A percentile compares a stretch with the other conserved stretches of the same genome.
Evolutionary conservation across 2,797 vertebrate genomes (phyloP).

Genomic region (Acanthurus leucopareius): DNA sequence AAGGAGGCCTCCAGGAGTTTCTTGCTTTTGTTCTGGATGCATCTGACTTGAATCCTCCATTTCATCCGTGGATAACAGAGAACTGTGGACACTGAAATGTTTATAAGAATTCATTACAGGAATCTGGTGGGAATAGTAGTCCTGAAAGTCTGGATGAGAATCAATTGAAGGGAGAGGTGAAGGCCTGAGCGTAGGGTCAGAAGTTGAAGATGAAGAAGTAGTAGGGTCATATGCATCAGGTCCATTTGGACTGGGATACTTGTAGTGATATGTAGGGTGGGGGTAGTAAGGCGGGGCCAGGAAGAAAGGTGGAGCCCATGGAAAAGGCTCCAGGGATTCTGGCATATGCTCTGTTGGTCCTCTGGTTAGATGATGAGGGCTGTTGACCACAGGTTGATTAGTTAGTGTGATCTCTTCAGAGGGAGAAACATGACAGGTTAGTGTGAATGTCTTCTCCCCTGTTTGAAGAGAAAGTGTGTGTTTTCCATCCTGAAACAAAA

Average conservation of each 20-base stretch:
- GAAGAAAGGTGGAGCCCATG: conserved; percentile 71
- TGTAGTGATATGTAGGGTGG: conserved; percentile 55
- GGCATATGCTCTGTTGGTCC: not conserved
- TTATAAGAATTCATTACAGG: conserved; percentile 7
- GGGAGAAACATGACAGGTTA: conserved; percentile 61
- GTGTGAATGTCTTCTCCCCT: conserved; percentile 27
- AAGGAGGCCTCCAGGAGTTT: not conserved
- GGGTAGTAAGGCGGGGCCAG: conserved; percentile 75
- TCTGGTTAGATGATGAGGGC: not conserved
- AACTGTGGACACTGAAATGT: not conserved
- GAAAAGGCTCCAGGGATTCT: conserved; percentile 21
- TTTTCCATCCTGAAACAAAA: conserved; percentile 66
- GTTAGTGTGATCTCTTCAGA: conserved; percentile 8
- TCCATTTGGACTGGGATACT: not conserved
- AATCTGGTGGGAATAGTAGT: conserved; percentile 2
- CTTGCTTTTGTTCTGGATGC: conserved; percentile 8
- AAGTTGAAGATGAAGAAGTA: not conserved
- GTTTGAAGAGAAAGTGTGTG: conserved; percentile 62
- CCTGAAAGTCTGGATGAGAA: conserved; percentile 25
- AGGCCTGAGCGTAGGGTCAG: not conserved
- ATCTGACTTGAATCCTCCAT: not conserved
- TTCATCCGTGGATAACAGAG: not conserved
- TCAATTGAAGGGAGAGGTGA: conserved; percentile 2
- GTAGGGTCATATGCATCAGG: not conserved
- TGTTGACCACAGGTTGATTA: conserved; percentile 14